Percentiles rank a stretch among this genome's conserved stretches.
These are phyloP conservation scores for Musca domestica DNA, from an alignment of 1,140 invertebrate genomes.

Conservation along the genomic window DNA sequence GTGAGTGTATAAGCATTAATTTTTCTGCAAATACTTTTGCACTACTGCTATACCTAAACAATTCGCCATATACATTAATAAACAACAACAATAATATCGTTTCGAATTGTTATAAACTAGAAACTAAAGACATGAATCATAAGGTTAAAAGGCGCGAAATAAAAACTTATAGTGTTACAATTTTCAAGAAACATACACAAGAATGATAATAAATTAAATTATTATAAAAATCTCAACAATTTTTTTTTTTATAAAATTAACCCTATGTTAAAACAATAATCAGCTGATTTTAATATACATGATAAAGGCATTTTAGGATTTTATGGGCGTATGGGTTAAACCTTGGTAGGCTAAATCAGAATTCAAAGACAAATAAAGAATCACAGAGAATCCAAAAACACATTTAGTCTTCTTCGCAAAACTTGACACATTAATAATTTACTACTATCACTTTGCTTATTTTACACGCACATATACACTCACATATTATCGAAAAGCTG, in stretches of 20 bases:
- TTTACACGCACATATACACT: constrained; percentile 4
- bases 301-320: not conserved
- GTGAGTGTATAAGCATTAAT: constrained; percentile 6
- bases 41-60: not conserved
- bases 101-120: constrained; percentile 10
- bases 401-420: constrained; percentile 2
- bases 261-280: not conserved
- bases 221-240: constrained; percentile 34
- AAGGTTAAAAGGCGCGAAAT: constrained; percentile 18
- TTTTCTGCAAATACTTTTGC: not conserved
- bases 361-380: not conserved
- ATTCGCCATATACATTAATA: not conserved
- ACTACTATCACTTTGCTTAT: constrained; percentile 7
- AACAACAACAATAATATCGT: constrained; percentile 14
- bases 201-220: constrained; percentile 21
- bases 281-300: not conserved
- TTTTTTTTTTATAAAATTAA: constrained; percentile 28
- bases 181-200: constrained; percentile 27
- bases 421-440: not conserved
- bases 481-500: not conserved
- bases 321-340: constrained; percentile 12
- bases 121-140: constrained; percentile 7
- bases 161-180: not conserved
- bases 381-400: constrained; percentile 9
- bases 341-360: too few relatives aligned